Percentiles rank a stretch among this genome's conserved stretches.
Conservation (phyloP, 2,113 vertebrate genomes). For the Prionailurus bengalensis region DNA sequence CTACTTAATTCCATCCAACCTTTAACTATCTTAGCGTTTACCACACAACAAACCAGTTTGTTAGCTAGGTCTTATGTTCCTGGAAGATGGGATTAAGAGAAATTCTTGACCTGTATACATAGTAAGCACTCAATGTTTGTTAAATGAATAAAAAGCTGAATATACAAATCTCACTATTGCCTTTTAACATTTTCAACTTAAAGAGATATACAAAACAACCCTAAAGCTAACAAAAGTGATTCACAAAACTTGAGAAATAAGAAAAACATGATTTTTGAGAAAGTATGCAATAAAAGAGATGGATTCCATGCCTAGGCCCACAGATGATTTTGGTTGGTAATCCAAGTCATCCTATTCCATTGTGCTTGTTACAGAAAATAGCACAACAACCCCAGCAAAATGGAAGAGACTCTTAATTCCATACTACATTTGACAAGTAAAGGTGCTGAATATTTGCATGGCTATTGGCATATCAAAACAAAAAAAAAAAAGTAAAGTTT, state of each 20-base stretch:
- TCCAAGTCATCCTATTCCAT: neutral
- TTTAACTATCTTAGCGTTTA: neutral
- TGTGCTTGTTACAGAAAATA: neutral
- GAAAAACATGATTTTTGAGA: neutral
- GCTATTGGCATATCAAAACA: neutral
- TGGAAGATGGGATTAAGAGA: neutral
- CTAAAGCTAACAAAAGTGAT: constrained; percentile 9
- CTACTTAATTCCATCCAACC: neutral
- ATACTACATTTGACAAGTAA: neutral
- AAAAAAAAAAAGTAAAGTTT: neutral
- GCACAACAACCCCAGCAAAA: neutral
- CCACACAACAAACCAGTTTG: neutral
- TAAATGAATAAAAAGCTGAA: neutral
- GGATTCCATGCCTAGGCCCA: neutral
- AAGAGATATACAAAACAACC: neutral
- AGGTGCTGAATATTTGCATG: neutral
- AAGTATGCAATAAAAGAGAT: neutral
- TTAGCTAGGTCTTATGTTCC: neutral
- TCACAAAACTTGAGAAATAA: neutral
- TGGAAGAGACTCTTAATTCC: neutral
- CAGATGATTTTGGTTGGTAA: neutral
- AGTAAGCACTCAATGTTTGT: neutral
- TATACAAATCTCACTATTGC: neutral
- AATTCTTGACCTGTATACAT: neutral
- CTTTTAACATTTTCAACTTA: constrained; percentile 34